Evolutionary conservation across 2,888 invertebrate genomes (phyloP).

Genomic region (Cerastis leucographa): DNA sequence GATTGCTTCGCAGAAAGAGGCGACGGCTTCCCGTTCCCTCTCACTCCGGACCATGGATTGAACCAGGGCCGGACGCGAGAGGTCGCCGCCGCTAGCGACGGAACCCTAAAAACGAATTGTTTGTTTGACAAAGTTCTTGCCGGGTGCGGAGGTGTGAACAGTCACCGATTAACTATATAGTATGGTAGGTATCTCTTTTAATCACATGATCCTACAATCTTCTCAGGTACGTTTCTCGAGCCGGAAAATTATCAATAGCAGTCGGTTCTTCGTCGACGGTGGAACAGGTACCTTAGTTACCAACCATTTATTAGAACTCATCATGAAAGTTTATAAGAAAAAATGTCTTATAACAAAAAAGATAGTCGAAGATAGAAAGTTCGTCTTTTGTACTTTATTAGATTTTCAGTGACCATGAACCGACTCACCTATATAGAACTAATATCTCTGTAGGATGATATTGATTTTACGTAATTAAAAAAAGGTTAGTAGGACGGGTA

Average conservation of each 20-base stretch:
- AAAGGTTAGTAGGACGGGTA: neutral
- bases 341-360: slow-evolving; percentile 22
- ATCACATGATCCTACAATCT: neutral
- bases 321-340: slow-evolving; percentile 41
- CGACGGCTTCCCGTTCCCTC: no score
- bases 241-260: neutral
- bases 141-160: neutral
- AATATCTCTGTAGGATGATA: neutral
- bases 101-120: neutral
- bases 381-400: slow-evolving; percentile 39
- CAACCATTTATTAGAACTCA: slow-evolving; percentile 41
- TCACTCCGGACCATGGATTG: no score
- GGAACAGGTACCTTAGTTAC: neutral
- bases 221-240: neutral
- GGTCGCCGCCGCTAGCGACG: no score
- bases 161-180: neutral
- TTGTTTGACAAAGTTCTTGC: neutral
- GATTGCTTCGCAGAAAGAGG: no score
- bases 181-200: neutral
- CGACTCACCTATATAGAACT: neutral
- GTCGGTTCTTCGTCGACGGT: neutral
- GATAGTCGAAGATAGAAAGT: no score
- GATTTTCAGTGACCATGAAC: slow-evolving; percentile 12
- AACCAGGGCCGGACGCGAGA: no score
- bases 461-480: slow-evolving; percentile 2